These are phyloP conservation scores for Neuroterus valhalla DNA, from an alignment of 1,140 invertebrate genomes.

Conservation along the genomic window DNA sequence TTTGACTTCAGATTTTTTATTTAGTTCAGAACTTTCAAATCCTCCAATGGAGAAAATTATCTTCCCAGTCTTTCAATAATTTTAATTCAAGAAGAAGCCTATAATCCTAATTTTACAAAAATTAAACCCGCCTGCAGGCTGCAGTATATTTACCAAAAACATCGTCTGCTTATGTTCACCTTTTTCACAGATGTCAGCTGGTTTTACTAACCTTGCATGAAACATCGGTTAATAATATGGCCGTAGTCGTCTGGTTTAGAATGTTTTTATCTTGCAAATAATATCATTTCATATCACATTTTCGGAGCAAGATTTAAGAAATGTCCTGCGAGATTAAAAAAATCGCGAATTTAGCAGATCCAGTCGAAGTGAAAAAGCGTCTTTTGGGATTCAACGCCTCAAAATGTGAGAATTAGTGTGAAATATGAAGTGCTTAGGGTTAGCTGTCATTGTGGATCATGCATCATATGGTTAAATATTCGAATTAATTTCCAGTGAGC, in stretches of 20 bases:
- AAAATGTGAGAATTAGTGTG: constrained; percentile 60
- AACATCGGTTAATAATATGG: constrained; percentile 3
- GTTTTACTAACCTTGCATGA: background rate
- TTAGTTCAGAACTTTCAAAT: no score
- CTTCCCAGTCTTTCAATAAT: no score
- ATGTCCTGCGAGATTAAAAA: constrained; percentile 84
- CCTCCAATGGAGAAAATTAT: no score
- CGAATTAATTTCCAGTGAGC: constrained; percentile 72
- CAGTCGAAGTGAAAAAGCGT: constrained; percentile 73
- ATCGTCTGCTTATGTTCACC: no score
- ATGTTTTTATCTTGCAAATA: constrained; percentile 15
- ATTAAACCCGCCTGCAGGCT: no score
- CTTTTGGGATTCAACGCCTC: constrained; percentile 42
- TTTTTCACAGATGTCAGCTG: background rate
- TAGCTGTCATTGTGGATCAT: background rate
- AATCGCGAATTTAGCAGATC: constrained; percentile 80
- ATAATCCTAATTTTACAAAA: no score
- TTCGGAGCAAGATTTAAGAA: constrained; percentile 14
- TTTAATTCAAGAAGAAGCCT: no score
- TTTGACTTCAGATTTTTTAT: no score
- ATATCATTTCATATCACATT: background rate
- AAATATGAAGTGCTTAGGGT: constrained; percentile 56
- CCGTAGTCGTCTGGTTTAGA: background rate
- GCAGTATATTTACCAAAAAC: no score
- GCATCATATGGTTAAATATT: constrained; percentile 50